Evolutionary conservation across 2,888 invertebrate genomes (phyloP), one percentile per base, ranked within the genome.

Genomic region (Agrotis ipsilon): DNA sequence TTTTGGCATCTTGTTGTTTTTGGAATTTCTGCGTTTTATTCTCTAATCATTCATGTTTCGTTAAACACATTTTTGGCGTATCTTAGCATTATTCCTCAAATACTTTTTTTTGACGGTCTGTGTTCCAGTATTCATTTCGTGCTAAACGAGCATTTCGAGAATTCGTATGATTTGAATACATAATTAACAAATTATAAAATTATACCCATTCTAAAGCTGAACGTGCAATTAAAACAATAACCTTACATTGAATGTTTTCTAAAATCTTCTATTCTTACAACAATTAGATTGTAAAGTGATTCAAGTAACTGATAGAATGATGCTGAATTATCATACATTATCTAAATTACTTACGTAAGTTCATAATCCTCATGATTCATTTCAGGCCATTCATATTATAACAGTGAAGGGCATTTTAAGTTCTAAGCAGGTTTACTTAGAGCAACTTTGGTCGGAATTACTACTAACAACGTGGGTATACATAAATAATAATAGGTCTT

Each of bases 321-420:
- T 39, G 61, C 18, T 46, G 14, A 54, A 62, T 64, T 21, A 48
- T 11, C 11, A 45, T 45, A 52, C 24, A 58, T 63, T n/a, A 61
- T 27, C 27, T 43, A 46, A 43, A 43, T 67, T 27, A 74, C 19
- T 16, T 11, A 51, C 32, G 13, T 39, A 49, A 2, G 13, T 54
- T 46, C 24, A 13, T 14, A 46, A 46, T 55, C 11, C 27, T 18
- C 62, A 65, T 61, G 39, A 62, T 60, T 69, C 0, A 68, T 75
- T 72, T 71, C 61, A 66, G 61, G 68, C n/a, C 24, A 72, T 72
- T 64, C 32, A 73, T 51, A 43, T 62, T 71, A 14, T 55, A 59
- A 54, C 21, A 78, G 83, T 80, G 83, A 84, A 84, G 78, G 80
- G 72, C 49, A 78, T 73, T 81, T 73, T 73, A 76, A 77, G 63